phyloP scores from a whole-genome alignment of 2,113 vertebrate species.

The Anhinga anhinga region DNA sequence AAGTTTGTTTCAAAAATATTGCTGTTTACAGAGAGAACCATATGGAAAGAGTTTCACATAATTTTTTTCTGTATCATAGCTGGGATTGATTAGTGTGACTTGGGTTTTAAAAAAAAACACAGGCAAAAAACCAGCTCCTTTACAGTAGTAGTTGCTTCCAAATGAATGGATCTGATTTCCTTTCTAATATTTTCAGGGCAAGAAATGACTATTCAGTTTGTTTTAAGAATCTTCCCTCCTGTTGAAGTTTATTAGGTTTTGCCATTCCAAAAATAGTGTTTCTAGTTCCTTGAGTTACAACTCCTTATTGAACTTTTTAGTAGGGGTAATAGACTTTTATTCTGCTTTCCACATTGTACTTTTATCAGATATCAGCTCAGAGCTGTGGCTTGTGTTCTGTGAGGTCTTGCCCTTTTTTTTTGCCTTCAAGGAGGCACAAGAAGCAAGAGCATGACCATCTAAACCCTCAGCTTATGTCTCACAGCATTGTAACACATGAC shows the following conservation, averaged over 20 bases:
- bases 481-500: neutral
- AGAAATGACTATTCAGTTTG: neutral
- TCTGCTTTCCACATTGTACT: neutral
- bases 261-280: neutral
- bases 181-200: neutral
- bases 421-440: neutral
- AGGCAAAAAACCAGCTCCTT: neutral
- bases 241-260: neutral
- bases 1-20: conserved; percentile 24
- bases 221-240: neutral
- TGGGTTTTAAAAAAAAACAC: neutral
- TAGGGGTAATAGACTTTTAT: neutral
- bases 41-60: conserved; percentile 18
- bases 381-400: neutral
- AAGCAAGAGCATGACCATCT: neutral
- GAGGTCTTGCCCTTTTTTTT: neutral
- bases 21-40: neutral
- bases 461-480: neutral
- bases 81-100: conserved; percentile 22
- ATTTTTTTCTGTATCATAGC: neutral
- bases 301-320: neutral
- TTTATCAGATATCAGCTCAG: neutral
- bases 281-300: neutral
- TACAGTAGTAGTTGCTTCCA: conserved; percentile 27
- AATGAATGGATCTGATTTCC: conserved; percentile 33